These are phyloP conservation scores for Muscicapa adusta DNA, from an alignment of 2,113 vertebrate genomes.

Conservation along the genomic window DNA sequence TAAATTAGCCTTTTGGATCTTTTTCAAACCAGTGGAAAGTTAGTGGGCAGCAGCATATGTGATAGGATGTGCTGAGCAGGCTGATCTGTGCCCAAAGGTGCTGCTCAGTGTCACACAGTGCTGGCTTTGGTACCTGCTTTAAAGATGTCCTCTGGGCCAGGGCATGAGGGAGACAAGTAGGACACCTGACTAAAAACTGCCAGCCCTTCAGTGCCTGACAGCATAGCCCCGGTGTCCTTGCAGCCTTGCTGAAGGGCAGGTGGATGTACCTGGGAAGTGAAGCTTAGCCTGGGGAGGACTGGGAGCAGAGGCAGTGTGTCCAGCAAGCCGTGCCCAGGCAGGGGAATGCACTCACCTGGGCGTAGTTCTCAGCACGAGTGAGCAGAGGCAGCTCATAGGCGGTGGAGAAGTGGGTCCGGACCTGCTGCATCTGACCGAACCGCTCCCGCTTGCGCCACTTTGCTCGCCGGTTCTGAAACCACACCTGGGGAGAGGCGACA, in stretches of 20 bases:
- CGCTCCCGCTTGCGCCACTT: conserved; percentile 98
- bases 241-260: neutral
- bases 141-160: neutral
- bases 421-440: conserved; percentile 99
- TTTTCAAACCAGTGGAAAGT: neutral
- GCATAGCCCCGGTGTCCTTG: fast-evolving
- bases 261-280: neutral
- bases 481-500: conserved; percentile 77
- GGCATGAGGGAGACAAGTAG: neutral
- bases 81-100: neutral
- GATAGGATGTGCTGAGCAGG: neutral
- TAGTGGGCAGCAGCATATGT: neutral
- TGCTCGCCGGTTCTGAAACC: conserved; percentile 97
- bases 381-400: conserved; percentile 94
- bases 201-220: neutral
- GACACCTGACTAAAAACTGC: neutral
- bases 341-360: conserved; percentile 79
- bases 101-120: neutral
- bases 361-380: conserved; percentile 93
- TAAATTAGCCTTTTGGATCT: neutral
- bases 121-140: neutral
- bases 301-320: neutral
- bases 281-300: neutral
- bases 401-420: conserved; percentile 94
- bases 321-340: fast-evolving